Conservation (phyloP, 2,888 invertebrate species). For the Apamea crenata region DNA sequence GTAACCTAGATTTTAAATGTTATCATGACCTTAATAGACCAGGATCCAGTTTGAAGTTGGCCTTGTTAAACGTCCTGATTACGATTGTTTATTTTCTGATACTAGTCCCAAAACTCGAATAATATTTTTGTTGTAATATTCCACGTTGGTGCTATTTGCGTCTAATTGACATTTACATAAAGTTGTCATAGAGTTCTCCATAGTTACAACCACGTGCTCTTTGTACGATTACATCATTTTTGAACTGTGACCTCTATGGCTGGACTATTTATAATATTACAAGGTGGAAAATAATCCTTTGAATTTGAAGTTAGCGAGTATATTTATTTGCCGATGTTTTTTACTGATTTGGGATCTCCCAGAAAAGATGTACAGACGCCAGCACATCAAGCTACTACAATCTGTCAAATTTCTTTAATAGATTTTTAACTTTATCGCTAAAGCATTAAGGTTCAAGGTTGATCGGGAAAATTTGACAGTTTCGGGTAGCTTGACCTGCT, state of each 20-base stretch:
- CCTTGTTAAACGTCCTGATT: slow-evolving; percentile 25
- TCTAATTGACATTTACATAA: slow-evolving; percentile 40
- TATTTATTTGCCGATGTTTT: background rate
- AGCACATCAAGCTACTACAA: too few relatives aligned
- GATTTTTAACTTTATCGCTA: too few relatives aligned
- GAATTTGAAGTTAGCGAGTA: background rate
- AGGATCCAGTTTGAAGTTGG: slow-evolving; percentile 14
- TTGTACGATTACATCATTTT: slow-evolving; percentile 36
- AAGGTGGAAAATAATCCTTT: background rate
- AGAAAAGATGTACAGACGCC: too few relatives aligned
- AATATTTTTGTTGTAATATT: slow-evolving; percentile 12
- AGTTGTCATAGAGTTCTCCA: slow-evolving; percentile 36
- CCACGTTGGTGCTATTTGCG: slow-evolving; percentile 6
- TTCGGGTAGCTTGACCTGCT: too few relatives aligned
- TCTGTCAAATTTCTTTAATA: too few relatives aligned
- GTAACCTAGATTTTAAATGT: slow-evolving; percentile 21
- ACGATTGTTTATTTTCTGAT: slow-evolving; percentile 47
- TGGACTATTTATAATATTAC: background rate
- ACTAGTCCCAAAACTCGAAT: slow-evolving; percentile 6
- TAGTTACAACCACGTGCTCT: slow-evolving; percentile 21
- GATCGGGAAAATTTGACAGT: too few relatives aligned
- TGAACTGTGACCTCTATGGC: slow-evolving; percentile 34
- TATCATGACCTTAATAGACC: slow-evolving; percentile 31
- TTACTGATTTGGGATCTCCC: too few relatives aligned
- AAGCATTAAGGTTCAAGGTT: too few relatives aligned